Conservation (phyloP, 2,113 vertebrate species). For the Phodopus roborovskii region DNA sequence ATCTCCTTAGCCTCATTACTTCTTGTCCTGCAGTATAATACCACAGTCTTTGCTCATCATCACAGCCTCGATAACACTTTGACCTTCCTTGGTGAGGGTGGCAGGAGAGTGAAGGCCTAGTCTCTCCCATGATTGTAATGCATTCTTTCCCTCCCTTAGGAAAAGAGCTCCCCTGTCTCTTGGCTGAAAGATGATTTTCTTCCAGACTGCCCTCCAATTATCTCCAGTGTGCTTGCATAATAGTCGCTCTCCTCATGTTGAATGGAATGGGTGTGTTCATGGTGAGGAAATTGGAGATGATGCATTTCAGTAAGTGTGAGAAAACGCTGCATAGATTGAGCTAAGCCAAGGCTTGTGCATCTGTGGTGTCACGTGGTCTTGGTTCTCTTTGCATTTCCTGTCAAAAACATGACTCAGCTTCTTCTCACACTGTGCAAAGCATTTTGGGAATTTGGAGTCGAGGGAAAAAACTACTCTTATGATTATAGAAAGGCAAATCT, state of each 20-base stretch:
- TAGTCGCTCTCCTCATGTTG: background rate
- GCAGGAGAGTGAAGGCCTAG: background rate
- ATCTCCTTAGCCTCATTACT: conserved; percentile 70
- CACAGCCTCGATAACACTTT: conserved; percentile 37
- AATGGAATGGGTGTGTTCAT: background rate
- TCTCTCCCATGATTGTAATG: conserved; percentile 41
- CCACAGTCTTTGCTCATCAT: conserved; percentile 47
- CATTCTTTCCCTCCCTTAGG: conserved; percentile 55
- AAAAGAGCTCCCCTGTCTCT: conserved; percentile 43
- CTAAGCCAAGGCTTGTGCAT: background rate
- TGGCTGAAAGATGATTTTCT: conserved; percentile 55
- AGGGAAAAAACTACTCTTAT: background rate
- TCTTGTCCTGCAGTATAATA: conserved; percentile 59
- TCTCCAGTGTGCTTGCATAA: conserved; percentile 47
- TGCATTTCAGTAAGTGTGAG: conserved; percentile 16
- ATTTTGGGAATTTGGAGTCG: background rate
- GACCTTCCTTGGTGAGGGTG: conserved; percentile 57
- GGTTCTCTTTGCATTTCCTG: background rate
- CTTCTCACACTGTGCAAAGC: background rate
- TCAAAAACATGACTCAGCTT: background rate
- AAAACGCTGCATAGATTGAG: background rate
- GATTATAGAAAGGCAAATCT: background rate
- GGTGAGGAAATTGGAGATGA: conserved; percentile 13
- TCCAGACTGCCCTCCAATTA: conserved; percentile 49
- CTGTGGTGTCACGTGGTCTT: background rate